A percentile compares a stretch with the other conserved stretches of the same genome.
These are phyloP conservation scores for Muscicapa adusta DNA, from an alignment of 2,113 vertebrate genomes.

Conservation along the genomic window DNA sequence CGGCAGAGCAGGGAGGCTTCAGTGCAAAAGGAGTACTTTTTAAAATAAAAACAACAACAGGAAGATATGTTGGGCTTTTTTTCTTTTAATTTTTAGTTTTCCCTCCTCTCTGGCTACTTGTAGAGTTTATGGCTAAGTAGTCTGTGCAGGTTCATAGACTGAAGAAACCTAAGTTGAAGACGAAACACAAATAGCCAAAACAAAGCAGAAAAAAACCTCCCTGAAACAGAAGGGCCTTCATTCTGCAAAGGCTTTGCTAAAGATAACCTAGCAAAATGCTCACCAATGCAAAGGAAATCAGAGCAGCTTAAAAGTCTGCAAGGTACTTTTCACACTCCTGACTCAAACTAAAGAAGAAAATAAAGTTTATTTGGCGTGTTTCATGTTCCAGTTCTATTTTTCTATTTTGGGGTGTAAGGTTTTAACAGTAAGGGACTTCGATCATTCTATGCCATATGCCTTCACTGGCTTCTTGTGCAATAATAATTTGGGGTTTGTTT, in stretches of 20 bases:
- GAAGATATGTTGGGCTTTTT: background rate
- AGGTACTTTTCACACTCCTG: conserved; percentile 63
- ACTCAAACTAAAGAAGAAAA: conserved; percentile 54
- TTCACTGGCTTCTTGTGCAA: conserved; percentile 92
- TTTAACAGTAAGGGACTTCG: conserved; percentile 72
- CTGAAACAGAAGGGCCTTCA: conserved; percentile 11
- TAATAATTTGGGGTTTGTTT: conserved; percentile 75
- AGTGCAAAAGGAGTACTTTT: conserved; percentile 23
- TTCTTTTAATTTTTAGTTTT: background rate
- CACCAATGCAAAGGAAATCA: background rate
- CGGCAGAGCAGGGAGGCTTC: background rate
- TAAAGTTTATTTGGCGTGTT: conserved; percentile 81
- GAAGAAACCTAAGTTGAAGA: conserved; percentile 64
- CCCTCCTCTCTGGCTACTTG: conserved; percentile 56
- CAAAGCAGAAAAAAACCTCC: background rate
- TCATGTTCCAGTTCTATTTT: conserved; percentile 85
- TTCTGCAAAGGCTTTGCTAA: conserved; percentile 33
- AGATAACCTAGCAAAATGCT: conserved; percentile 41
- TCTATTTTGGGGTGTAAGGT: conserved; percentile 75
- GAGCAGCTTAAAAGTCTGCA: conserved; percentile 51
- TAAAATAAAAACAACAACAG: conserved; percentile 9
- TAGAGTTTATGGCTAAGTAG: conserved; percentile 71
- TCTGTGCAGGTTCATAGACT: conserved; percentile 87
- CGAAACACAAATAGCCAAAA: conserved; percentile 54
- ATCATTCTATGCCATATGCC: conserved; percentile 85